Evolutionary conservation across 1,140 invertebrate genomes (phyloP), one percentile per base, ranked within the genome.

Genomic region (Cylas formicarius): DNA sequence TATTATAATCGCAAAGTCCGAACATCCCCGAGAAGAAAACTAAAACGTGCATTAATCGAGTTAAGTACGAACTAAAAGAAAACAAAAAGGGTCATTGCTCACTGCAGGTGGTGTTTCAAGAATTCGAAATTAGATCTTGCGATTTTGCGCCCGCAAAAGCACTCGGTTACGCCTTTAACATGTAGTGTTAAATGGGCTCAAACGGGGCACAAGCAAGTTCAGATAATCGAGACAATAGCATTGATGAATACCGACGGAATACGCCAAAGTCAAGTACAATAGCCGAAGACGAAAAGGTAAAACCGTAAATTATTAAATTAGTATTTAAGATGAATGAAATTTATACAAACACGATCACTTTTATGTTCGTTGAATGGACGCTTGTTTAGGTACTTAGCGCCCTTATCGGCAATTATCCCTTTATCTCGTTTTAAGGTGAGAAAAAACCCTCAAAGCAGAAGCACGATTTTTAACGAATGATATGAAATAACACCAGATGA

Each of bases 231-330:
- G 45, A 48, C 45, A 48, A 48, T 48, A 48, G 45, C 44, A 46
- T 46, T 46, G 44, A 46, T 46, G 44, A 46, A 46, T 46, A 46
- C 44, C 24, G 44, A 14, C 37, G 22, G 45, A 48, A 41, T 34
- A 48, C 45, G 45, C 45, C 45, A 48, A 48, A 48, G 27, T 48
- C 45, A 40, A 48, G 45, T 48, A 48, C 42, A 48, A 48, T 41
- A 33, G 31, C 37, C 37, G 33, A 33, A 32, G 36, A 13, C 36
- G 28, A 35, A 26, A 19, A 32, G 22, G 26, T 22, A 21, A 18
- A 39, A n/a, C n/a, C n/a, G n/a, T n/a, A 46, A 46, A 46, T 46
- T 46, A 48, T 48, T 41, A 24, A 41, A 41, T 29, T 10, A 28
- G n/a, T 17, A n/a, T n/a, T n/a, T n/a, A n/a, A n/a, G n/a, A n/a